Evolutionary conservation across 1,140 invertebrate species (phyloP), one percentile per base, ranked within the genome.

Genomic region (Pristionchus pacificus): DNA sequence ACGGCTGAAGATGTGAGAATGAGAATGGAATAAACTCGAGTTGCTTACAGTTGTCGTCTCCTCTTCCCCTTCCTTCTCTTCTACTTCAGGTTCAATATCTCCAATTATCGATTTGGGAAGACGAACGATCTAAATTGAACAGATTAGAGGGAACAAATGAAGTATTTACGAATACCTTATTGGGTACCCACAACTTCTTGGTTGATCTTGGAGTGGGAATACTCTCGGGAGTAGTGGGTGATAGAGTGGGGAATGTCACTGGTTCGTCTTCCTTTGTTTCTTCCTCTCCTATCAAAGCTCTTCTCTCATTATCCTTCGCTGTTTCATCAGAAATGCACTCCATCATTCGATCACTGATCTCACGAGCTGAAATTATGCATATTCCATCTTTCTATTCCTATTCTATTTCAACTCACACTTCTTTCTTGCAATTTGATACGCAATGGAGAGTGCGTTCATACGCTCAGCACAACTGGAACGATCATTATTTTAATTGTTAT

Each of bases 381-480:
- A n/a, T n/a, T n/a, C n/a, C n/a, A n/a, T n/a, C n/a, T n/a, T n/a
- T n/a, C n/a, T n/a, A n/a, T n/a, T n/a, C n/a, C n/a, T n/a, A n/a
- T n/a, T n/a, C n/a, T n/a, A n/a, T n/a, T n/a, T n/a, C n/a, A 24
- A 60, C 60, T 30, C 24, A 1, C 33, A 57, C 55, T 72, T 72
- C 31, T 58, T 64, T 24, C 63, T 55, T 24, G 70, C 70, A 28
- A 65, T 55, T 28, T 66, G 63, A 28, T 72, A 72, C 25, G 63
- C 57, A 0, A 72, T 30, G 3, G 70, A 72, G 0, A 72, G 63
- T n/a, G 70, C 70, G 65, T 72, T 72, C 70, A 72, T 72, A 38
- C 70, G 24, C 59, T 72, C 70, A 33, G 49, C 70, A 59, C 70
- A 72, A 15, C 65, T 31, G n/a, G 28, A 49, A 19, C 6, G 38